phyloP scores from a whole-genome alignment of 2,113 vertebrate species.

The Lamprotornis superbus region DNA sequence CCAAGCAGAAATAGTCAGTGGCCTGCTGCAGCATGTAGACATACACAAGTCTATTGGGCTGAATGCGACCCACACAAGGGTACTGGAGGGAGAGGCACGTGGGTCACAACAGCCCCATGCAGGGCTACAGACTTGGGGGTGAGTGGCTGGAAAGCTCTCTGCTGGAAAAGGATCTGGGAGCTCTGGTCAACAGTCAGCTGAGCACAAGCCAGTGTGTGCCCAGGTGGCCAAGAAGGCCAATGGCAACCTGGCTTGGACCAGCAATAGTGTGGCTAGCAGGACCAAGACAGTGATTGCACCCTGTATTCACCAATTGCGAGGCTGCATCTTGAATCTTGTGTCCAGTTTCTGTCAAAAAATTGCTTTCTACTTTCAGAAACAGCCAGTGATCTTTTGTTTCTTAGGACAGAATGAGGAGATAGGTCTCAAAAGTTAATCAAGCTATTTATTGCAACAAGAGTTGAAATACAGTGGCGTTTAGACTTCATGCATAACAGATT shows the following conservation, averaged over 20 bases:
- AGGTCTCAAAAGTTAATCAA: not conserved
- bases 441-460: not conserved
- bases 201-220: fast-evolving
- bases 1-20: not conserved
- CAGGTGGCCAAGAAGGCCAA: not conserved
- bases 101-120: not conserved
- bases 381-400: not conserved
- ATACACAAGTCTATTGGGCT: not conserved
- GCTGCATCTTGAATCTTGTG: fast-evolving
- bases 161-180: not conserved
- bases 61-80: not conserved
- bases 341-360: not conserved
- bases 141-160: not conserved
- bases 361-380: not conserved
- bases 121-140: not conserved
- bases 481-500: not conserved
- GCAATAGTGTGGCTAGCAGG: not conserved
- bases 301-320: not conserved
- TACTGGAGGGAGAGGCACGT: not conserved
- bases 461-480: not conserved
- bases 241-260: not conserved
- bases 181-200: fast-evolving
- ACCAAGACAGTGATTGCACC: not conserved
- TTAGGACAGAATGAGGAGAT: not conserved
- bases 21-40: not conserved